phyloP scores from a whole-genome alignment of 2,797 vertebrate genomes.

The Sandelia bainsii region DNA sequence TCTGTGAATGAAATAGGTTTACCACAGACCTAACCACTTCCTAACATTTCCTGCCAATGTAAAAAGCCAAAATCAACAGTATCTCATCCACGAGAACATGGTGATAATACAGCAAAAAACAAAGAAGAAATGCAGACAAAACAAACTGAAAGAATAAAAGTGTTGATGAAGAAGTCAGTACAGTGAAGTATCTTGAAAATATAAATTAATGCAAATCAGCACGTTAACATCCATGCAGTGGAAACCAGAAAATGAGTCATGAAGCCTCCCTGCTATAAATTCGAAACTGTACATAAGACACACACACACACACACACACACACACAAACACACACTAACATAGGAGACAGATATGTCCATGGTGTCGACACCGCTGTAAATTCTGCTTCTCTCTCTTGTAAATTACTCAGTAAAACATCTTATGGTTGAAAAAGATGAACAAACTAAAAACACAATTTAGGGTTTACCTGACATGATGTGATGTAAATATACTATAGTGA shows the following conservation, averaged over 20 bases:
- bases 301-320: slow-evolving; percentile 7
- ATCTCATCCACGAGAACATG: slow-evolving; percentile 18
- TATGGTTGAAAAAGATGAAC: slow-evolving; percentile 11
- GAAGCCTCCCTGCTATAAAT: not conserved
- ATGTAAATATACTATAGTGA: not conserved
- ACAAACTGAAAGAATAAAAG: slow-evolving; percentile 16
- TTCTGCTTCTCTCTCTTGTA: slow-evolving; percentile 44
- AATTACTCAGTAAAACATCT: slow-evolving; percentile 32
- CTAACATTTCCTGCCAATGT: slow-evolving; percentile 23
- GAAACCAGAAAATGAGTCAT: slow-evolving; percentile 42
- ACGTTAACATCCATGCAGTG: slow-evolving; percentile 13
- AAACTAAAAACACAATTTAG: not conserved
- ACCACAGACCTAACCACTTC: slow-evolving; percentile 61
- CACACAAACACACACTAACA: not conserved
- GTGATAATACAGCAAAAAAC: slow-evolving; percentile 42
- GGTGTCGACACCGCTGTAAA: slow-evolving; percentile 56
- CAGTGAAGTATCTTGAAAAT: slow-evolving; percentile 1
- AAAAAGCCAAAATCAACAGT: slow-evolving; percentile 46
- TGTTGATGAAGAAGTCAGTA: not conserved
- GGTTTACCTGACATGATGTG: not conserved
- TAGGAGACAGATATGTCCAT: slow-evolving; percentile 22
- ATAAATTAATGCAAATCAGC: not conserved
- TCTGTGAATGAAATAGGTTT: slow-evolving; percentile 40
- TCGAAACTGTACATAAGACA: slow-evolving; percentile 17
- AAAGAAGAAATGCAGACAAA: slow-evolving; percentile 42